These are phyloP conservation scores for Acipenser oxyrinchus DNA, from an alignment of 2,797 vertebrate species.

Conservation along the genomic window DNA sequence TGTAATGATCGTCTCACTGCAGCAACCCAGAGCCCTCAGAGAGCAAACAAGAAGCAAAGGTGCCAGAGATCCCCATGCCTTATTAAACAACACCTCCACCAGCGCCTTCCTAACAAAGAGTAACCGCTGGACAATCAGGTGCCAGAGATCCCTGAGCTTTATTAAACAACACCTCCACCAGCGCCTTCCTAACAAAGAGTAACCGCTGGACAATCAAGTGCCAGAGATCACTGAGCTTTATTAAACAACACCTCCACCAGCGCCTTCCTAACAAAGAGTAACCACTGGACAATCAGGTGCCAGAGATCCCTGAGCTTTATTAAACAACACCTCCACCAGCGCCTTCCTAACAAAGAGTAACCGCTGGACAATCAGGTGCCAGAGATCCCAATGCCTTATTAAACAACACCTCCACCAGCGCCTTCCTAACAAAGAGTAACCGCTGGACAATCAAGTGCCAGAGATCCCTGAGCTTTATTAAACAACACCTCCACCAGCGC, in stretches of 20 bases:
- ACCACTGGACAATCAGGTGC: conserved; percentile 26
- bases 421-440: too few species aligned
- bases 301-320: conserved; percentile 61
- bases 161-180: conserved; percentile 55
- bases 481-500: conserved; percentile 41
- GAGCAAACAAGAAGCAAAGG: conserved; percentile 64
- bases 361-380: too few species aligned
- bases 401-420: too few species aligned
- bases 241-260: conserved; percentile 65
- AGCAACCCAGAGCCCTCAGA: conserved; percentile 65
- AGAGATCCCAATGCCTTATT: too few species aligned
- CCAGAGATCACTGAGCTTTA: conserved; percentile 61
- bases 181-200: conserved; percentile 74
- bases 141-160: conserved; percentile 67
- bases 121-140: conserved; percentile 17
- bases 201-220: conserved; percentile 67
- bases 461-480: too few species aligned
- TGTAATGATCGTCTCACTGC: conserved; percentile 77
- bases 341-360: too few species aligned
- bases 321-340: neutral
- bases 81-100: conserved; percentile 55
- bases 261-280: conserved; percentile 6
- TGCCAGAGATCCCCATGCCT: conserved; percentile 64
- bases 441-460: too few species aligned
- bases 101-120: conserved; percentile 9